These are phyloP conservation scores for Falcaria lacertinaria DNA, from an alignment of 2,888 invertebrate species.

Conservation along the genomic window DNA sequence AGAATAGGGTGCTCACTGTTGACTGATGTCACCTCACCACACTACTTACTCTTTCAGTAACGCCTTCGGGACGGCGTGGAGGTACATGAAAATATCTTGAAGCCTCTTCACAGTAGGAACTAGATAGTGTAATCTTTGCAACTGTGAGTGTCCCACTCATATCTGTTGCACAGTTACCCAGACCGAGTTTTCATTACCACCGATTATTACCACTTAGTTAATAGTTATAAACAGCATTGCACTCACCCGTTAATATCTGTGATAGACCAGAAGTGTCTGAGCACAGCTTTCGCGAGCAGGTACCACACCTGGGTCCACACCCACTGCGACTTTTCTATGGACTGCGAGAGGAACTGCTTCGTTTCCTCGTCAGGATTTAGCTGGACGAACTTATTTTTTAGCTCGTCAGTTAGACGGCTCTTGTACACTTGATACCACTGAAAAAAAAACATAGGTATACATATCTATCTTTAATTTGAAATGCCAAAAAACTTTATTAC, in stretches of 20 bases:
- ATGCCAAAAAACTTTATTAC: no score
- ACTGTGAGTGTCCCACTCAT: no score
- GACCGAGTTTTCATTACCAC: no score
- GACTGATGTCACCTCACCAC: no score
- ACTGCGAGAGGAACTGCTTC: conserved; percentile 84
- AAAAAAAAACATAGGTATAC: conserved; percentile 18
- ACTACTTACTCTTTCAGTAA: no score
- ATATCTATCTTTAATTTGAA: no score
- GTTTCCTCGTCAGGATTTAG: conserved; percentile 86
- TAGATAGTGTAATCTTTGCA: no score
- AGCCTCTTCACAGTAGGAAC: no score
- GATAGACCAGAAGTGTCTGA: conserved; percentile 94
- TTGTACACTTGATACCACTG: conserved; percentile 88
- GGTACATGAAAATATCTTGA: no score
- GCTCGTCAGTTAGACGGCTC: conserved; percentile 69
- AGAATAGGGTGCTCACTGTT: no score
- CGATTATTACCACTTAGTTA: not conserved
- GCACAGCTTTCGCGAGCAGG: conserved; percentile 89
- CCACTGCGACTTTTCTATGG: conserved; percentile 90
- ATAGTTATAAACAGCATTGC: conserved; percentile 2
- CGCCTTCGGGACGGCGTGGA: no score
- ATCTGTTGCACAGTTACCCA: no score
- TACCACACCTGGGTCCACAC: conserved; percentile 95
- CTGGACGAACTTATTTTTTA: conserved; percentile 82
- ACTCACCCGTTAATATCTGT: conserved; percentile 97